A percentile compares a stretch with the other conserved stretches of the same genome.
phyloP scores from a whole-genome alignment of 2,888 invertebrate genomes.

The Drosophila affinis region DNA sequence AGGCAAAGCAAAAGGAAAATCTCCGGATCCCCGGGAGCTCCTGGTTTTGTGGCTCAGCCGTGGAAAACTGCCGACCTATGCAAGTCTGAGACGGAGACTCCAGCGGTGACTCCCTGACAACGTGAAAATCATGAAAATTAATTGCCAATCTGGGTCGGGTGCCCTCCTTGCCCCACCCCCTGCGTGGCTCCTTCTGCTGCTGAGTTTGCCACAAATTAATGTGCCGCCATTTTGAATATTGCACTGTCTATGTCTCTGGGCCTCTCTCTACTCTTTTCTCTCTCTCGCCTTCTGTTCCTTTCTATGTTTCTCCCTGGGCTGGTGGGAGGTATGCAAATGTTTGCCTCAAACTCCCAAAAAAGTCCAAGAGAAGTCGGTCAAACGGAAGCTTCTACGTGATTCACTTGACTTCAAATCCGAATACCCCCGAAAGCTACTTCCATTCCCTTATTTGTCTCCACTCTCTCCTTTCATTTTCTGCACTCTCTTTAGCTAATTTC shows the following conservation, averaged over 20 bases:
- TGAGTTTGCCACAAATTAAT: slow-evolving; percentile 47
- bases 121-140: slow-evolving; percentile 61
- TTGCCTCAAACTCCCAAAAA: slow-evolving; percentile 25
- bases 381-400: slow-evolving; percentile 40
- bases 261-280: background rate
- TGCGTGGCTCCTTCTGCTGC: slow-evolving; percentile 7
- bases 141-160: slow-evolving; percentile 50
- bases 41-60: slow-evolving; percentile 8
- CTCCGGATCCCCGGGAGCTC: background rate
- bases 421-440: no score
- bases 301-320: background rate
- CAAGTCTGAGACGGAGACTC: slow-evolving; percentile 11
- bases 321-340: slow-evolving; percentile 56
- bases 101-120: slow-evolving; percentile 1
- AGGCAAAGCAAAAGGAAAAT: background rate
- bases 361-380: slow-evolving; percentile 42
- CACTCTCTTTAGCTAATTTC: slow-evolving; percentile 18
- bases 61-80: slow-evolving; percentile 29
- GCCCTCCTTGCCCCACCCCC: no score
- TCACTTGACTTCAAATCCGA: slow-evolving; percentile 3
- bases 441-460: background rate
- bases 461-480: background rate
- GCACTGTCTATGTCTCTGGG: slow-evolving; percentile 5
- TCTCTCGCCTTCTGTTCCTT: background rate
- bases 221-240: slow-evolving; percentile 37